phyloP scores from a whole-genome alignment of 2,113 vertebrate genomes.

The Corythornis vintsioides region DNA sequence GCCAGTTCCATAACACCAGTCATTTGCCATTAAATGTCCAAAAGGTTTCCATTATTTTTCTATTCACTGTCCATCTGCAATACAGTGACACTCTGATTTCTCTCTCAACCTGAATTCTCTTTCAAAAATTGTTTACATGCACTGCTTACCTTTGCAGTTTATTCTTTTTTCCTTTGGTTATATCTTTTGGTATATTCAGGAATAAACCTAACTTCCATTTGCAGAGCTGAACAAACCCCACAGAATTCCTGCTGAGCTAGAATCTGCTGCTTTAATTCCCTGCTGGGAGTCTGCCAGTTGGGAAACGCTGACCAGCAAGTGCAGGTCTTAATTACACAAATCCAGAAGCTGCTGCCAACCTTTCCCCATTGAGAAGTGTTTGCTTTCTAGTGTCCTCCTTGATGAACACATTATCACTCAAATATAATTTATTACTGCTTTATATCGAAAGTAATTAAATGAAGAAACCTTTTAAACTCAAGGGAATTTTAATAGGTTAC shows the following conservation, averaged over 20 bases:
- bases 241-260: constrained; percentile 55
- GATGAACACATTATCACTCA: constrained; percentile 68
- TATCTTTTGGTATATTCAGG: not conserved
- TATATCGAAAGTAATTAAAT: constrained; percentile 75
- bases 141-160: not conserved
- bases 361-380: constrained; percentile 68
- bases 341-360: constrained; percentile 63
- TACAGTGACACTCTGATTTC: no score
- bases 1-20: no score
- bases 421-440: constrained; percentile 74
- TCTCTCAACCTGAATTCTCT: not conserved
- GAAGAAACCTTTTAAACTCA: constrained; percentile 80
- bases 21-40: no score
- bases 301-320: constrained; percentile 61
- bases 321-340: constrained; percentile 60
- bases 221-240: constrained; percentile 34
- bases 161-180: not conserved
- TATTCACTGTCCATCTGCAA: no score
- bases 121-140: not conserved
- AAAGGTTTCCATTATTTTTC: no score
- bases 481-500: constrained; percentile 93
- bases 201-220: constrained; percentile 43
- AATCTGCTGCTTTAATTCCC: constrained; percentile 65
- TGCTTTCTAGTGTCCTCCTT: constrained; percentile 63
- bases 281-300: constrained; percentile 58